Evolutionary conservation across 2,797 vertebrate species (phyloP).

Genomic region (Arrhamphus sclerolepis): DNA sequence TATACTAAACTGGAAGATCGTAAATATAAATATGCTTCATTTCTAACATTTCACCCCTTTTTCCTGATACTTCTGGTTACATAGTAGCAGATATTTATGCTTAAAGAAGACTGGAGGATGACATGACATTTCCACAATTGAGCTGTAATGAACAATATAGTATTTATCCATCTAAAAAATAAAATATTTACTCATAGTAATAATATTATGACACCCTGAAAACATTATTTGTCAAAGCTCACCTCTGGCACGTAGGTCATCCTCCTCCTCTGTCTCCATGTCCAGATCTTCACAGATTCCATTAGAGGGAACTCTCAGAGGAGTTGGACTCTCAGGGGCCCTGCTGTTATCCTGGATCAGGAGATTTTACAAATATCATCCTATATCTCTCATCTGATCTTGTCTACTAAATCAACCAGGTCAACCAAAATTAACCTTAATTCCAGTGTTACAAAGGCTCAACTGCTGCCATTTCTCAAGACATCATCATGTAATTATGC

Average conservation of each 20-base stretch:
- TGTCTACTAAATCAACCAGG: background rate
- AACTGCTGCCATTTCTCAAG: too few species aligned
- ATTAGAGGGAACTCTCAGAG: slow-evolving; percentile 87
- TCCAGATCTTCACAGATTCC: slow-evolving; percentile 91
- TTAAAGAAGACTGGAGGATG: background rate
- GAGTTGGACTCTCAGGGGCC: slow-evolving; percentile 85
- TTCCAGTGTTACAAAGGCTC: background rate
- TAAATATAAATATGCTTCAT: too few species aligned
- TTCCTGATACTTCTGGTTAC: too few species aligned
- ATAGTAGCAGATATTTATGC: background rate
- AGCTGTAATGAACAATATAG: background rate
- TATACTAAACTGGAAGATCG: slow-evolving; percentile 4
- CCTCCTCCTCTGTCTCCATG: slow-evolving; percentile 93
- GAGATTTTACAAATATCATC: slow-evolving; percentile 20
- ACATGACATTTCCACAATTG: background rate
- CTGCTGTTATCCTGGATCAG: slow-evolving; percentile 84
- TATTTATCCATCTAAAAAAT: too few species aligned
- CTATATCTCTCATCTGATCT: too few species aligned
- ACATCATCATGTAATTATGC: background rate
- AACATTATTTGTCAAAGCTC: slow-evolving; percentile 1
- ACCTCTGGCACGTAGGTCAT: slow-evolving; percentile 92
- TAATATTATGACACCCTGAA: background rate
- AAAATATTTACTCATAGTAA: background rate
- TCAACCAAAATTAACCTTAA: too few species aligned
- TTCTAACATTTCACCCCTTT: too few species aligned